These are phyloP conservation scores for Arvicanthis niloticus DNA, from an alignment of 2,113 vertebrate genomes.

Conservation along the genomic window DNA sequence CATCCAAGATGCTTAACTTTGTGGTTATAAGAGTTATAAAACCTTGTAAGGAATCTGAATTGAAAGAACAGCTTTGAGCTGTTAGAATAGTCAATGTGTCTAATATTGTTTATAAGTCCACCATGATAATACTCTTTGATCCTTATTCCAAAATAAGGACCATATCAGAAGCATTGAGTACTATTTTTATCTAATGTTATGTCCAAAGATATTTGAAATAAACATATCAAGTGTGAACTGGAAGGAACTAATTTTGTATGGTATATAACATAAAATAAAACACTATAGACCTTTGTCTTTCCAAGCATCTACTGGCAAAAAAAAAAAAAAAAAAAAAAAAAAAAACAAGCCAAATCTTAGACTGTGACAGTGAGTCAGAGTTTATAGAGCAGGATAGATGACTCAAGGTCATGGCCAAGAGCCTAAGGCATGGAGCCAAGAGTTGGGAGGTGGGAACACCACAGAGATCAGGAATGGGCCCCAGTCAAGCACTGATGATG, in stretches of 20 bases:
- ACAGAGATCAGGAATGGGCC: neutral
- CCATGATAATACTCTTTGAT: neutral
- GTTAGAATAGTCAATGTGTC: neutral
- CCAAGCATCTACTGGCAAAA: neutral
- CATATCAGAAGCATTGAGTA: neutral
- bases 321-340: too few species aligned
- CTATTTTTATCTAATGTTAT: neutral
- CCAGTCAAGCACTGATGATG: neutral
- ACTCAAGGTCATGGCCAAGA: neutral
- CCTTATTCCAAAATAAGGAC: neutral
- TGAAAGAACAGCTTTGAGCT: neutral
- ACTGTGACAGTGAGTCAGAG: neutral
- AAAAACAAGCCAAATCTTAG: neutral
- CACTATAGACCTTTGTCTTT: neutral
- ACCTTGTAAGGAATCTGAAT: neutral
- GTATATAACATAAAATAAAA: neutral
- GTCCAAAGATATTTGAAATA: neutral
- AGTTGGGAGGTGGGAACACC: neutral
- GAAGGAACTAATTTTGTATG: neutral
- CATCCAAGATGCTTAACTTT: neutral
- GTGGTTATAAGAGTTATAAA: neutral
- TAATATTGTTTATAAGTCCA: neutral
- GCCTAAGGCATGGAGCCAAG: neutral
- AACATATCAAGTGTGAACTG: neutral
- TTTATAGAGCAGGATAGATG: neutral